phyloP scores from a whole-genome alignment of 2,113 vertebrate genomes.

The Anolis sagrei region DNA sequence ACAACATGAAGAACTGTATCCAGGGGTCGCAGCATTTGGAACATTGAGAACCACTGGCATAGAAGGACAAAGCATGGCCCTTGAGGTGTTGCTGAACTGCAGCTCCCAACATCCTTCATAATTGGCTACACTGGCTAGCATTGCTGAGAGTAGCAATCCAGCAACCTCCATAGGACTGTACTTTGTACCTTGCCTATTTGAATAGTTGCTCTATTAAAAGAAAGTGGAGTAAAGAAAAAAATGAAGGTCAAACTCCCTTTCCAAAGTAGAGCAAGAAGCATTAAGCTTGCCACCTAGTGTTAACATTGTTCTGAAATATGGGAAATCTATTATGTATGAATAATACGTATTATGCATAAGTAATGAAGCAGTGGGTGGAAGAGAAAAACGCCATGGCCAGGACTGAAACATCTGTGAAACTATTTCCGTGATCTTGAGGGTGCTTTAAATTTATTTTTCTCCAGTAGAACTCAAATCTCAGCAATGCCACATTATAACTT shows the following conservation, averaged over 20 bases:
- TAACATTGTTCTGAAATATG: not conserved
- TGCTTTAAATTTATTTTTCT: not conserved
- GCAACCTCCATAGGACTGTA: no score
- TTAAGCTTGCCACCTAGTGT: not conserved
- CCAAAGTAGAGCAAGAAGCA: not conserved
- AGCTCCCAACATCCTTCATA: no score
- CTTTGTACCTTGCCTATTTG: not conserved
- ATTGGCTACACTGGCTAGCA: not conserved
- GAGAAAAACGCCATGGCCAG: not conserved
- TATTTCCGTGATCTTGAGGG: not conserved
- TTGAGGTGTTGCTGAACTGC: no score
- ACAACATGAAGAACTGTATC: no score
- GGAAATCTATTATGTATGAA: not conserved
- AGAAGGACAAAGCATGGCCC: no score
- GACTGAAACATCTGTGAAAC: not conserved
- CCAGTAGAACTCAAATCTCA: not conserved
- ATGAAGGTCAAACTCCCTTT: not conserved
- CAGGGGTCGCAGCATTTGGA: no score
- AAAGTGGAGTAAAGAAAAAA: not conserved
- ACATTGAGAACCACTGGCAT: no score
- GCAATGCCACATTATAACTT: not conserved
- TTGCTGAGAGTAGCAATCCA: no score
- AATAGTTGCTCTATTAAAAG: not conserved
- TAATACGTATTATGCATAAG: not conserved
- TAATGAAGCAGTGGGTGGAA: not conserved